These are phyloP conservation scores for Serilophus lunatus DNA, from an alignment of 2,113 vertebrate genomes.

Conservation along the genomic window DNA sequence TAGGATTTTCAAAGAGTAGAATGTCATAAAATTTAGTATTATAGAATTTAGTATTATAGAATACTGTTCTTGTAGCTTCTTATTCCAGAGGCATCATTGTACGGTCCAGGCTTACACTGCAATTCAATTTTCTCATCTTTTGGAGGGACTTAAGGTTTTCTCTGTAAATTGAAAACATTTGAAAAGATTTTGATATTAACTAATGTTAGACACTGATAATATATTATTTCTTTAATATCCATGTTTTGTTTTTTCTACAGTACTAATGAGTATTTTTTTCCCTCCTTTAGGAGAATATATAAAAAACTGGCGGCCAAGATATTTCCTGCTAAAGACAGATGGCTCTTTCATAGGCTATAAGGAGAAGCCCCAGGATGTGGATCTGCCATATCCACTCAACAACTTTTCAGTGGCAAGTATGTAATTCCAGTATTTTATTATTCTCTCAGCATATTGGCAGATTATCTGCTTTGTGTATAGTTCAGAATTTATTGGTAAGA, in stretches of 20 bases:
- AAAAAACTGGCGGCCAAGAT: slow-evolving; percentile 98
- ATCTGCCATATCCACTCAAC: slow-evolving; percentile 96
- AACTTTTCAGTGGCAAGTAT: slow-evolving; percentile 99
- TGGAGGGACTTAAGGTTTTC: neutral
- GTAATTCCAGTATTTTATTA: slow-evolving; percentile 61
- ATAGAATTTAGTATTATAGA: neutral
- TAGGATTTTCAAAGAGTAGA: neutral
- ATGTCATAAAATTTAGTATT: neutral
- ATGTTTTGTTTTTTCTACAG: neutral
- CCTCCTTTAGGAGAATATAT: slow-evolving; percentile 91
- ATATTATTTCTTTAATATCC: slow-evolving; percentile 17
- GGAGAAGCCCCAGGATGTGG: slow-evolving; percentile 97
- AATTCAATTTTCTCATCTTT: neutral
- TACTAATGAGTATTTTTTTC: slow-evolving; percentile 55
- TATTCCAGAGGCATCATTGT: neutral
- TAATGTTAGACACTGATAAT: neutral
- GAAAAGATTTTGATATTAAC: neutral
- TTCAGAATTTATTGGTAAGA: slow-evolving; percentile 2
- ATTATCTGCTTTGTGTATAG: neutral
- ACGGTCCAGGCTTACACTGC: neutral
- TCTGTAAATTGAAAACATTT: neutral
- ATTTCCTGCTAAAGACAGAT: slow-evolving; percentile 97
- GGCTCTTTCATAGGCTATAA: slow-evolving; percentile 99
- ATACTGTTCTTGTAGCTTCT: neutral
- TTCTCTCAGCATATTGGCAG: slow-evolving; percentile 20